Evolutionary conservation across 2,888 invertebrate species (phyloP).

Genomic region (Oegoconia quadripuncta): DNA sequence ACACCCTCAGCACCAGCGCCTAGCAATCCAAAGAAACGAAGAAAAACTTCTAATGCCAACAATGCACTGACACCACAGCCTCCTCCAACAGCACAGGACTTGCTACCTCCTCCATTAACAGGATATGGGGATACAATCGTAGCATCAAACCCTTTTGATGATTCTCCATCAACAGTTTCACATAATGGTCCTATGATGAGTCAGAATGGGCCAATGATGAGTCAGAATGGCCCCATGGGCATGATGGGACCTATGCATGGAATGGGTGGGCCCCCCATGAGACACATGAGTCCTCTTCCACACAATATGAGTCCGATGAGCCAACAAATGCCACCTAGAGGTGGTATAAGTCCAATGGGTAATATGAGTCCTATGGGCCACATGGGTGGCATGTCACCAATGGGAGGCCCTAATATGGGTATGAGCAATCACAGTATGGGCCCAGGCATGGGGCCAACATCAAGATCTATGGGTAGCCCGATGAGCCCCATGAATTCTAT

Average conservation of each 20-base stretch:
- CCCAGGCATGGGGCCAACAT: conserved; percentile 76
- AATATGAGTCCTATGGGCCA: conserved; percentile 85
- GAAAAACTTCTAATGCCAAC: conserved; percentile 88
- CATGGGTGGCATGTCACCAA: conserved; percentile 84
- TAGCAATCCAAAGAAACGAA: conserved; percentile 91
- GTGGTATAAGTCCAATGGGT: conserved; percentile 83
- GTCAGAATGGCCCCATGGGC: conserved; percentile 84
- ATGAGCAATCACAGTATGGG: conserved; percentile 82
- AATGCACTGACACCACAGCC: conserved; percentile 82
- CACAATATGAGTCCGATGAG: conserved; percentile 82
- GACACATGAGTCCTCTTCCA: conserved; percentile 81
- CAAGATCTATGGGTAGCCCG: conserved; percentile 84
- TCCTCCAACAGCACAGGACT: conserved; percentile 86
- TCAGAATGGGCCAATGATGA: conserved; percentile 83
- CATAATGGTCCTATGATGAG: conserved; percentile 81
- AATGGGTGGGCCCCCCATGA: conserved; percentile 82
- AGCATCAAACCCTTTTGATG: conserved; percentile 97
- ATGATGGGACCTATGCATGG: conserved; percentile 81
- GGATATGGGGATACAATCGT: conserved; percentile 96
- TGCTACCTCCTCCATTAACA: conserved; percentile 90
- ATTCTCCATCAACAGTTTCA: conserved; percentile 84
- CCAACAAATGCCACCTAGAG: conserved; percentile 81
- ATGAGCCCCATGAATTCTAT: conserved; percentile 87
- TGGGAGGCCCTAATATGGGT: conserved; percentile 85
- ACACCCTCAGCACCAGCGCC: conserved; percentile 87